Evolutionary conservation across 2,113 vertebrate genomes (phyloP).

Genomic region (Sterna hirundo): DNA sequence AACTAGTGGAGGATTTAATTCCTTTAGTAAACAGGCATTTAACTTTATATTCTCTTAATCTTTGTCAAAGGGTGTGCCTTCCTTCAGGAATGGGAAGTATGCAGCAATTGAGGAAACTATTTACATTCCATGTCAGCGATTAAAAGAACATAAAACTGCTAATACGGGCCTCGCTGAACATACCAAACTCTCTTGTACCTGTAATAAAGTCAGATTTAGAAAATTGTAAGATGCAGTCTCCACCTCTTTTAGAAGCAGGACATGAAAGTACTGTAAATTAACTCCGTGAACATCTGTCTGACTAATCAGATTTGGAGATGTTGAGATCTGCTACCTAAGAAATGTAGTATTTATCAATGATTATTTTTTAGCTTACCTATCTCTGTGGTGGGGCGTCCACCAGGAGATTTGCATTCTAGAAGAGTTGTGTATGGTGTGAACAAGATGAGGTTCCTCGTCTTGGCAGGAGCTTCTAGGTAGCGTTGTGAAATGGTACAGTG

Average conservation of each 20-base stretch:
- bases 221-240: not conserved
- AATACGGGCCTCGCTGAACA: slow-evolving; percentile 21
- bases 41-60: slow-evolving; percentile 40
- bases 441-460: not conserved
- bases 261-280: not conserved
- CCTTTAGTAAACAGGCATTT: slow-evolving; percentile 22
- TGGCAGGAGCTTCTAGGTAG: not conserved
- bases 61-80: slow-evolving; percentile 57
- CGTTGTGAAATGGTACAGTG: no score
- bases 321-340: not conserved
- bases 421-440: not conserved
- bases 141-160: slow-evolving; percentile 53
- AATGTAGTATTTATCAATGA: not conserved
- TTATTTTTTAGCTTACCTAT: not conserved
- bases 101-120: slow-evolving; percentile 62
- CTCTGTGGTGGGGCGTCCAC: not conserved
- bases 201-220: not conserved
- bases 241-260: not conserved
- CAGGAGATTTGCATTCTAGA: not conserved
- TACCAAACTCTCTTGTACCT: slow-evolving; percentile 13
- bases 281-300: not conserved
- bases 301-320: not conserved
- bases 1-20: slow-evolving; percentile 25
- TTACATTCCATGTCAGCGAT: slow-evolving; percentile 61
- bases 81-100: slow-evolving; percentile 52